Base-by-base conservation (phyloP, 2,797 vertebrate genomes). In the Gallinago stenura region DNA sequence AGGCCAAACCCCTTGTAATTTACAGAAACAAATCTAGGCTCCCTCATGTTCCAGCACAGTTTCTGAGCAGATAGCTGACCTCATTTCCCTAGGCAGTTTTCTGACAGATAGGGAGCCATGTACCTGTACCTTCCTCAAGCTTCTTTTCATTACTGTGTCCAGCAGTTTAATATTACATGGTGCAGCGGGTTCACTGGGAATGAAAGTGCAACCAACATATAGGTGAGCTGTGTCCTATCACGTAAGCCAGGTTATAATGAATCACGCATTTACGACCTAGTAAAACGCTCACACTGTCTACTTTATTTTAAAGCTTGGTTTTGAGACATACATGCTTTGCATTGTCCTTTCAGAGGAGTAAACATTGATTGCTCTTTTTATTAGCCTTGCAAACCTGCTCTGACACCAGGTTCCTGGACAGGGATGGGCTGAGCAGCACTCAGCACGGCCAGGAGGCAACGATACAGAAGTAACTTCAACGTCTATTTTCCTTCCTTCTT, bases 321-420 rank as follows among this genome's bases (percentile, higher is more conserved):
- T 95, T 82, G 68, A 89, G 76, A 33, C 45, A 41, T 78, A 68
- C 60, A 10, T 70, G 50, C 43, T 95, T 75, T 64, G 39, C 56
- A 68, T 89, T 92, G 81, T 95, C 84, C 85, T 91, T 95, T 79
- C 89, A 56, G 68, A 91, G 62, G 56, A 58, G 33, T 87, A 84
- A 94, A 94, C 94, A 93, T 71, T 64, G 70, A 94, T 88, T 89
- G 70, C 83, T 71, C 37, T 48, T 83, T 95, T 92, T 92, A 94
- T 75, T 93, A 79, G 76, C 76, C 84, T 93, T 93, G 72, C 61
- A 87, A 92, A 78, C 35, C n/a, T 85, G n/a, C 22, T 43, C 75
- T 64, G 75, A 79, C 33, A 78, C 62, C 39, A 33, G 28, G 31
- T 61, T 94, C 72, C 79, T 20, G 53, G 62, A 31, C 26, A 58